Evolutionary conservation across 2,888 invertebrate species (phyloP).

Genomic region (Sturmia bella): DNA sequence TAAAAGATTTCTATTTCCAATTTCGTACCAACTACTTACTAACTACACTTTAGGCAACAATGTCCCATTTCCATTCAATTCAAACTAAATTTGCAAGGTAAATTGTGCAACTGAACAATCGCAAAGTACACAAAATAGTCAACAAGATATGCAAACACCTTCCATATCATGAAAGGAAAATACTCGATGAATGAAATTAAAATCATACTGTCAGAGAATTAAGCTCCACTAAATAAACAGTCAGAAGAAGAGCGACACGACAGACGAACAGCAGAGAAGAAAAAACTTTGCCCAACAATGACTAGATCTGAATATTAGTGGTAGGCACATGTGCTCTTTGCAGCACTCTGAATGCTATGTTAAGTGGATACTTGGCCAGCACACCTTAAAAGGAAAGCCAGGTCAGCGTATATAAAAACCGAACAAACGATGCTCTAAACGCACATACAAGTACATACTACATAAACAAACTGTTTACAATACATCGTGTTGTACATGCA

Average conservation of each 20-base stretch:
- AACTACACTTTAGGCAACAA: slow-evolving; percentile 37
- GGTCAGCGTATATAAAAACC: slow-evolving; percentile 31
- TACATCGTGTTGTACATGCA: slow-evolving; percentile 63
- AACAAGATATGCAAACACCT: slow-evolving; percentile 64
- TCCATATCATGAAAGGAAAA: slow-evolving; percentile 27
- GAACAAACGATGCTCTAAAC: slow-evolving; percentile 33
- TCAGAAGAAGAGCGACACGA: neutral
- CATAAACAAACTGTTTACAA: slow-evolving; percentile 52
- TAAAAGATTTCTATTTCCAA: slow-evolving; percentile 2
- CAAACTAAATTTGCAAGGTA: slow-evolving; percentile 38
- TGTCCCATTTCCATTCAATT: slow-evolving; percentile 49
- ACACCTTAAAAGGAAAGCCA: slow-evolving; percentile 62
- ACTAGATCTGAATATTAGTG: slow-evolving; percentile 42
- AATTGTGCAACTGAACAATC: slow-evolving; percentile 47
- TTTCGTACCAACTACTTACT: slow-evolving; percentile 25
- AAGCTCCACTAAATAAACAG: slow-evolving; percentile 62
- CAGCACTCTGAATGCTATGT: slow-evolving; percentile 29
- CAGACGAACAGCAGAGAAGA: slow-evolving; percentile 18
- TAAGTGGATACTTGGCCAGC: neutral
- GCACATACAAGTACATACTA: slow-evolving; percentile 22
- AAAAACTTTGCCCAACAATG: slow-evolving; percentile 48
- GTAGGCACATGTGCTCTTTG: slow-evolving; percentile 52
- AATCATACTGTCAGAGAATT: slow-evolving; percentile 48
- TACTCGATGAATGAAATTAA: neutral
- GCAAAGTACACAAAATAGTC: slow-evolving; percentile 40